Evolutionary conservation across 2,113 vertebrate species (phyloP).

Genomic region (Paramormyrops kingsleyae): DNA sequence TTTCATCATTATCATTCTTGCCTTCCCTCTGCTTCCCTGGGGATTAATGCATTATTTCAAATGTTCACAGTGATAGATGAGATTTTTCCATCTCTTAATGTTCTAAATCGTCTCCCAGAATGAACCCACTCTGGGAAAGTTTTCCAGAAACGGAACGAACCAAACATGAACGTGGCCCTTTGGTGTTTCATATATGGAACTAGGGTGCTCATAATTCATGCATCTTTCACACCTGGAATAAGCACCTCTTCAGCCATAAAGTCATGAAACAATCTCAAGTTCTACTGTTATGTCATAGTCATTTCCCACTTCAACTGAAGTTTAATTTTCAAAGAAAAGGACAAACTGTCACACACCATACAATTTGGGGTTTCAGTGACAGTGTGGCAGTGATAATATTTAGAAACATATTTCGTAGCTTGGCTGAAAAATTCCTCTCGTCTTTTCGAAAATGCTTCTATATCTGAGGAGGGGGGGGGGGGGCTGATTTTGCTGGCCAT

Average conservation of each 20-base stretch:
- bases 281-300: background rate
- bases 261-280: background rate
- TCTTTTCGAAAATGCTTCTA: background rate
- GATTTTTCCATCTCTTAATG: background rate
- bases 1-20: constrained; percentile 5
- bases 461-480: background rate
- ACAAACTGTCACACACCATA: background rate
- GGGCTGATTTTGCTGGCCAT: background rate
- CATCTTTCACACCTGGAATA: background rate
- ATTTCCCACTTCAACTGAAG: background rate
- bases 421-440: background rate
- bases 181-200: background rate
- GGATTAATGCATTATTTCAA: constrained; percentile 8
- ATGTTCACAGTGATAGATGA: constrained; percentile 7
- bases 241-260: background rate
- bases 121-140: background rate
- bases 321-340: background rate
- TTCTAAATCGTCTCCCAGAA: background rate
- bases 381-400: background rate
- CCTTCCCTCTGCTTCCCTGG: background rate
- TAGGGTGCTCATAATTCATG: background rate
- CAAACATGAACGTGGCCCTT: background rate
- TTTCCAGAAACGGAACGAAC: background rate
- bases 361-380: background rate
- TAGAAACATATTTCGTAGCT: background rate